Percentiles rank a stretch among this genome's conserved stretches.
Evolutionary conservation across 2,888 invertebrate genomes (phyloP).

Genomic region (Macrosoma leucophasiata): DNA sequence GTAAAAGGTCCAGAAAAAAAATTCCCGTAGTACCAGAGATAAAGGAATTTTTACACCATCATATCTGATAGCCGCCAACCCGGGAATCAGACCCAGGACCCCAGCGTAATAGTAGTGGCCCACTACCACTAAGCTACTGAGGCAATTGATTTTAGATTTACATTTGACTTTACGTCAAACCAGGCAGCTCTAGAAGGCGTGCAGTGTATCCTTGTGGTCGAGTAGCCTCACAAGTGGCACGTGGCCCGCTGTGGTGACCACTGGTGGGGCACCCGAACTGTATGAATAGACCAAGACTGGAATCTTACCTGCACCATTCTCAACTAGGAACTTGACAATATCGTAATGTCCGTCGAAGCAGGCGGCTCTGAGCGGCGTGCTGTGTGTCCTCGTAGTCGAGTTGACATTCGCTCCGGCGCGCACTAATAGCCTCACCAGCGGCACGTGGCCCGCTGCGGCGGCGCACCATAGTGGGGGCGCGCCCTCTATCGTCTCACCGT

Average conservation of each 20-base stretch:
- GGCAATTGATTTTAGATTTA: too few species aligned
- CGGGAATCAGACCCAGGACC: too few species aligned
- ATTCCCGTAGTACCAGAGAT: too few species aligned
- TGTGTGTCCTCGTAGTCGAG: slow-evolving; percentile 95
- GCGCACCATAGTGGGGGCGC: slow-evolving; percentile 99
- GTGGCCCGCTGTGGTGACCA: slow-evolving; percentile 98
- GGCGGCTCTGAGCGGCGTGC: slow-evolving; percentile 95
- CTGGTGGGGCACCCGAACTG: slow-evolving; percentile 88
- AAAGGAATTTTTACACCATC: too few species aligned
- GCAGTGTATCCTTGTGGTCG: slow-evolving; percentile 95
- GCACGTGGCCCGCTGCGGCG: slow-evolving; percentile 94
- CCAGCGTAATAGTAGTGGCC: too few species aligned
- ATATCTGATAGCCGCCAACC: too few species aligned
- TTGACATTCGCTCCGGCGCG: slow-evolving; percentile 93
- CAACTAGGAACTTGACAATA: slow-evolving; percentile 94
- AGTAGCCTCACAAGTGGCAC: slow-evolving; percentile 90
- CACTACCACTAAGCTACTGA: too few species aligned
- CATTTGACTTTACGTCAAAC: too few species aligned
- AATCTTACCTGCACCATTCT: slow-evolving; percentile 86
- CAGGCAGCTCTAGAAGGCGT: slow-evolving; percentile 96
- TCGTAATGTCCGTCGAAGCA: slow-evolving; percentile 98
- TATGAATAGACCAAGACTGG: neutral
- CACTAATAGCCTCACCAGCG: slow-evolving; percentile 89
- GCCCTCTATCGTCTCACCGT: slow-evolving; percentile 97
- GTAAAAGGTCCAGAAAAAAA: too few species aligned